Evolutionary conservation across 2,888 invertebrate genomes (phyloP), one percentile per base, ranked within the genome.

Genomic region (Metopia argyrocephala): DNA sequence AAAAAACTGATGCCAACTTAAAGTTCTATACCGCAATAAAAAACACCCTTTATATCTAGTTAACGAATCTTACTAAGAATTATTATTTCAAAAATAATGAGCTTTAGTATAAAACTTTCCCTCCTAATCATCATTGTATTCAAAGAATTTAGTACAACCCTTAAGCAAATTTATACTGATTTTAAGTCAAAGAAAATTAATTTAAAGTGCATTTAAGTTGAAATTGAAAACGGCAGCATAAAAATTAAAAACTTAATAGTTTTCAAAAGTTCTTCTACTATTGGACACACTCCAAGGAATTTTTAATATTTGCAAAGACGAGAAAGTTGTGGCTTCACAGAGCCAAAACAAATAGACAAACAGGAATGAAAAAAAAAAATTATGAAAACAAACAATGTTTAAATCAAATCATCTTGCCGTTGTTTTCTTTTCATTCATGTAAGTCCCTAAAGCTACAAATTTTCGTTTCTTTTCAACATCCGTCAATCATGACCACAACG

Each of bases 301-400:
- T 38, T 38, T 12, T 15, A 38, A 38, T 38, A 15, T 38, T 38
- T 9, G 12, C 15, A 38, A 38, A 15, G 38, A 38, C 38, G 12
- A 15, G 4, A 38, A 38, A 38, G 38, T 38, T 3, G 9, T 38
- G 1, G 1, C 38, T 12, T 38, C 9, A 38, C 38, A 38, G 12
- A 38, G 38, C 9, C 12, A 38, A 38, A 38, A 38, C 0, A 15
- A 38, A 38, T 15, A 28, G 54, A 56, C 23, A 7, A 52, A 27
- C 9, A 61, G 21, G 59, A 59, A 38, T 38, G 18, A 57, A 18
- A 52, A 23, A 25, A 62, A 46, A 62, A 48, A 73, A 78, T 78
- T 78, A 74, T 78, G 78, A 78, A 76, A 78, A 81, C 78, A 81
- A 81, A 81, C 81, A 81, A 78, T 61, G 78, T 66, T 70, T 75